Evolutionary conservation across 1,140 invertebrate genomes (phyloP).

Genomic region (Procambarus virginalis): DNA sequence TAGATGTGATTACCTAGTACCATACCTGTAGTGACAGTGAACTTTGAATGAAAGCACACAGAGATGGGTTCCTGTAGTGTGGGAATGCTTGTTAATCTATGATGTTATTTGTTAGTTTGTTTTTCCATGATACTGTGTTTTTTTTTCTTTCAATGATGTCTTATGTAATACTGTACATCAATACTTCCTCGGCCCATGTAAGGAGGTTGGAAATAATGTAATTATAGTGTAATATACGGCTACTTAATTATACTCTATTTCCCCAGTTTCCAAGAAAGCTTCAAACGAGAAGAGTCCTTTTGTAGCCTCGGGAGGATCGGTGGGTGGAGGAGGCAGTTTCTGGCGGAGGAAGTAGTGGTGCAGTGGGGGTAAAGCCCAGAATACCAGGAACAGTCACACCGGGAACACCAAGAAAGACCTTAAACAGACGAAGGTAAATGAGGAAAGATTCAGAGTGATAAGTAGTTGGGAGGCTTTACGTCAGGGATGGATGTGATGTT

Average conservation of each 20-base stretch:
- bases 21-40: too few relatives aligned
- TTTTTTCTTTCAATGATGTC: too few relatives aligned
- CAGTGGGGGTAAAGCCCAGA: not conserved
- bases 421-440: not conserved
- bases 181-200: too few relatives aligned
- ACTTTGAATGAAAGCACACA: too few relatives aligned
- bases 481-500: not conserved
- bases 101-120: too few relatives aligned
- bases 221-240: too few relatives aligned
- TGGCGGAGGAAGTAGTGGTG: not conserved
- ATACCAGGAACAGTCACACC: not conserved
- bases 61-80: too few relatives aligned
- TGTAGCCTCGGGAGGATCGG: not conserved
- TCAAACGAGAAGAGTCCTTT: not conserved
- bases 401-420: not conserved
- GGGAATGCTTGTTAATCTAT: too few relatives aligned
- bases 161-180: too few relatives aligned
- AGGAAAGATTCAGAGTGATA: not conserved
- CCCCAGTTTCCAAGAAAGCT: not conserved
- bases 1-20: too few relatives aligned
- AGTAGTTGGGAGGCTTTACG: not conserved
- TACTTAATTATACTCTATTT: not conserved
- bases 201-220: too few relatives aligned
- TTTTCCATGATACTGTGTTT: too few relatives aligned
- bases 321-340: not conserved